Evolutionary conservation across 2,113 vertebrate genomes (phyloP).

Genomic region (Pluvialis apricaria): DNA sequence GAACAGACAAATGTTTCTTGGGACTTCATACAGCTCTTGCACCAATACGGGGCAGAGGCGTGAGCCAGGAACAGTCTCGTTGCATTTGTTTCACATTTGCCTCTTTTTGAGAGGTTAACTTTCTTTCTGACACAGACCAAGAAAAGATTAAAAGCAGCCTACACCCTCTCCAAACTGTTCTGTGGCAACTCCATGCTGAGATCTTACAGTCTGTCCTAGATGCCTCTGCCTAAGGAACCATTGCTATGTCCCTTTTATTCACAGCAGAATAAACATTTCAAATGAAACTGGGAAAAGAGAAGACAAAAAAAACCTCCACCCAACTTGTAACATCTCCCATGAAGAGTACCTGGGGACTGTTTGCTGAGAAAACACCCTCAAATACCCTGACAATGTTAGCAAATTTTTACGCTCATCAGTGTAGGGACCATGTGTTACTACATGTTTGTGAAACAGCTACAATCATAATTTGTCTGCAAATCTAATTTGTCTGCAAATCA

Average conservation of each 20-base stretch:
- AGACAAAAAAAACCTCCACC: background rate
- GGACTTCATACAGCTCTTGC: background rate
- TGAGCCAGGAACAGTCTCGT: background rate
- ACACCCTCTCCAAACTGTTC: background rate
- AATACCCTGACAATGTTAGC: background rate
- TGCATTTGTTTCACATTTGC: background rate
- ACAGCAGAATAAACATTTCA: background rate
- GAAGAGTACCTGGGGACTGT: background rate
- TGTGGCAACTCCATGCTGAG: background rate
- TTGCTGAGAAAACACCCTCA: background rate
- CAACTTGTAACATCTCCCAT: background rate
- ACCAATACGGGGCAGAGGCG: fast-evolving
- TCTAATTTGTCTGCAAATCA: background rate
- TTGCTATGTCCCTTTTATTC: background rate
- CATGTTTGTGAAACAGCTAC: background rate
- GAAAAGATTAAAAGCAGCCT: background rate
- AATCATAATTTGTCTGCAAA: background rate
- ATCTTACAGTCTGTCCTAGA: background rate
- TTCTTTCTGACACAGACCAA: background rate
- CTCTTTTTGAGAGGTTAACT: background rate
- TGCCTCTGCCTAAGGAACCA: background rate
- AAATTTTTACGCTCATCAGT: background rate
- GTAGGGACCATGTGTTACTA: background rate
- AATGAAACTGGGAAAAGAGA: background rate
- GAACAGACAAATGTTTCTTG: background rate